phyloP scores from a whole-genome alignment of 2,888 invertebrate species.

The Helleia helle region DNA sequence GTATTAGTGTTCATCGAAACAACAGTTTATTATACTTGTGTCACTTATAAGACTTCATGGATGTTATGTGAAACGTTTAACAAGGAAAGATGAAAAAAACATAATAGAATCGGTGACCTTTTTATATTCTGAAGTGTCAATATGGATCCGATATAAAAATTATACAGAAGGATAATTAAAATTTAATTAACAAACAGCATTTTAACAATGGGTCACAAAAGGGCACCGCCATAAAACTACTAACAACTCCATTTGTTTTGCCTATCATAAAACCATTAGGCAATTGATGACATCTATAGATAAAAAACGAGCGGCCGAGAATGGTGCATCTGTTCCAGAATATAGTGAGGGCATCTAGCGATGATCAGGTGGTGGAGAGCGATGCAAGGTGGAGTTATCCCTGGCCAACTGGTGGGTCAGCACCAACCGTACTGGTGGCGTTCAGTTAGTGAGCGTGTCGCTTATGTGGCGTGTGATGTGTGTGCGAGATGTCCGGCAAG shows the following conservation, averaged over 20 bases:
- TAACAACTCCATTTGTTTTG: conserved; percentile 37
- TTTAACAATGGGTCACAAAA: conserved; percentile 64
- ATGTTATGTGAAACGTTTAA: conserved; percentile 25
- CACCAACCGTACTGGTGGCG: conserved; percentile 25
- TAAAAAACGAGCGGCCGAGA: conserved; percentile 45
- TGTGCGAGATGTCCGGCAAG: conserved; percentile 84
- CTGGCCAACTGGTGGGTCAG: conserved; percentile 19
- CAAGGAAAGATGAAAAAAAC: conserved; percentile 39
- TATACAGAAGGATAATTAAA: conserved; percentile 36
- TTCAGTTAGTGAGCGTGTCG: conserved; percentile 59
- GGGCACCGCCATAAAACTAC: conserved; percentile 68
- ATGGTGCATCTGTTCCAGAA: conserved; percentile 48
- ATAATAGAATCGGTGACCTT: conserved; percentile 57
- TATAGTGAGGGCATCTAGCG: conserved; percentile 46
- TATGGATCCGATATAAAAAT: conserved; percentile 41
- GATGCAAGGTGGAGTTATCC: conserved; percentile 48
- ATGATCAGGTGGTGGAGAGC: conserved; percentile 53
- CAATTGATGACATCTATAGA: conserved; percentile 46
- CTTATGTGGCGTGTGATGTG: conserved; percentile 78
- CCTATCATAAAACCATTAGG: conserved; percentile 51
- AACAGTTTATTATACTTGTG: conserved; percentile 17
- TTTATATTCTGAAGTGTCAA: conserved; percentile 47
- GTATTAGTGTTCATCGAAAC: conserved; percentile 21
- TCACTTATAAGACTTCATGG: conserved; percentile 25
- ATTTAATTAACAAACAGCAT: conserved; percentile 46